A percentile compares a stretch with the other conserved stretches of the same genome.
Evolutionary conservation across 2,888 invertebrate species (phyloP).

Genomic region (Lampropteryx suffumata): DNA sequence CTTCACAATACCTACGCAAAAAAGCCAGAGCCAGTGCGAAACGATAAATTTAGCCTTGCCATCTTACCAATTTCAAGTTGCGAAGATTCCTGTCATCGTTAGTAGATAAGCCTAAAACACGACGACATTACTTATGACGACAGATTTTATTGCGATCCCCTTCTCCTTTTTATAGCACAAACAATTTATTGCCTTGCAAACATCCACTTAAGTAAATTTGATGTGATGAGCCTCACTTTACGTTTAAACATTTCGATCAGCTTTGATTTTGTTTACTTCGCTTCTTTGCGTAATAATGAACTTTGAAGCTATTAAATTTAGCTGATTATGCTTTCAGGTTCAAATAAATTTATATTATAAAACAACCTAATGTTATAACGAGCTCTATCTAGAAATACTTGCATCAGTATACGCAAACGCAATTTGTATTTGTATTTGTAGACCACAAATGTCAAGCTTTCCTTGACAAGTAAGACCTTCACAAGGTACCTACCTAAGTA

Average conservation of each 20-base stretch:
- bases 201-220: slow-evolving; percentile 35
- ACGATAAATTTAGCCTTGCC: slow-evolving; percentile 41
- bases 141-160: slow-evolving; percentile 68
- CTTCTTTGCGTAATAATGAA: too few species aligned
- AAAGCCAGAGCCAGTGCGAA: slow-evolving; percentile 20
- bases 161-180: slow-evolving; percentile 65
- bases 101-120: slow-evolving; percentile 63
- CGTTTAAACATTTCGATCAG: slow-evolving; percentile 2
- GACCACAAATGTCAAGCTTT: too few species aligned
- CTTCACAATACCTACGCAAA: slow-evolving; percentile 27
- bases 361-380: too few species aligned
- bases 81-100: slow-evolving; percentile 55
- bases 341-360: too few species aligned
- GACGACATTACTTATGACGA: slow-evolving; percentile 62
- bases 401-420: too few species aligned
- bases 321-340: too few species aligned
- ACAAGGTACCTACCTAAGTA: too few species aligned
- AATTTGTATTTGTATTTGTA: too few species aligned
- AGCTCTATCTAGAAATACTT: too few species aligned
- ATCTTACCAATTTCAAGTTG: slow-evolving; percentile 48
- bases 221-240: neutral
- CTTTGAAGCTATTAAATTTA: too few species aligned
- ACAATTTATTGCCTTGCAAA: slow-evolving; percentile 57
- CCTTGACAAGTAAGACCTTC: too few species aligned
- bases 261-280: too few species aligned